phyloP scores from a whole-genome alignment of 2,888 invertebrate genomes.

The Dichetophora obliterata region DNA sequence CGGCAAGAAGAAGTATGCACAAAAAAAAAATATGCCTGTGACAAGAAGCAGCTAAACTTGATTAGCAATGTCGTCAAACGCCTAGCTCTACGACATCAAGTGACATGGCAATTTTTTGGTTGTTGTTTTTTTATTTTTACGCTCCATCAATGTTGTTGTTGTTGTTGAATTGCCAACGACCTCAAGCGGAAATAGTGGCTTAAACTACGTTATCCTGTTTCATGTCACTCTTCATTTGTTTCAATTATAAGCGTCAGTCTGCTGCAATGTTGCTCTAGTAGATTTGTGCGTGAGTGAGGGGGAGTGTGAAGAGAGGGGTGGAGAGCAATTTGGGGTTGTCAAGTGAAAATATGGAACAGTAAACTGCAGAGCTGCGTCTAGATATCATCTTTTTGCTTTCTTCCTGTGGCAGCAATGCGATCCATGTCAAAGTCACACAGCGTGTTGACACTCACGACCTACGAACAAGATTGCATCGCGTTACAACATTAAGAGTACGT shows the following conservation, averaged over 20 bases:
- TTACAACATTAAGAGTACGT: neutral
- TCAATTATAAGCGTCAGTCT: conserved; percentile 55
- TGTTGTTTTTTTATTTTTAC: too few species aligned
- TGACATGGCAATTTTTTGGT: too few species aligned
- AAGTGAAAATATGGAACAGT: too few species aligned
- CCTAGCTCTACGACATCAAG: too few species aligned
- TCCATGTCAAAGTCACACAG: conserved; percentile 28
- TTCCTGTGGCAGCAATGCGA: neutral
- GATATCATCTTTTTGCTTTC: neutral
- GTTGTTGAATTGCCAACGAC: neutral
- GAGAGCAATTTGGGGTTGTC: neutral
- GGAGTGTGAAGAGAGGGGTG: neutral
- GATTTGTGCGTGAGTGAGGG: neutral
- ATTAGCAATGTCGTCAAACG: too few species aligned
- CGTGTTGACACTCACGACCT: conserved; percentile 17
- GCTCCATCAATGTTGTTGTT: too few species aligned
- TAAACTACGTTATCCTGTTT: conserved; percentile 64
- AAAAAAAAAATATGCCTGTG: too few species aligned
- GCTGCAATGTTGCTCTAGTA: conserved; percentile 22
- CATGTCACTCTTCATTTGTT: conserved; percentile 65
- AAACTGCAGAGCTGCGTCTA: neutral
- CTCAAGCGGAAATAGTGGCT: conserved; percentile 23
- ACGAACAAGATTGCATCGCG: neutral
- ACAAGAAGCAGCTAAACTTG: too few species aligned
- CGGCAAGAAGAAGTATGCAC: too few species aligned